Conservation (phyloP, 2,113 vertebrate species). For the Oceanodroma tethys region DNA sequence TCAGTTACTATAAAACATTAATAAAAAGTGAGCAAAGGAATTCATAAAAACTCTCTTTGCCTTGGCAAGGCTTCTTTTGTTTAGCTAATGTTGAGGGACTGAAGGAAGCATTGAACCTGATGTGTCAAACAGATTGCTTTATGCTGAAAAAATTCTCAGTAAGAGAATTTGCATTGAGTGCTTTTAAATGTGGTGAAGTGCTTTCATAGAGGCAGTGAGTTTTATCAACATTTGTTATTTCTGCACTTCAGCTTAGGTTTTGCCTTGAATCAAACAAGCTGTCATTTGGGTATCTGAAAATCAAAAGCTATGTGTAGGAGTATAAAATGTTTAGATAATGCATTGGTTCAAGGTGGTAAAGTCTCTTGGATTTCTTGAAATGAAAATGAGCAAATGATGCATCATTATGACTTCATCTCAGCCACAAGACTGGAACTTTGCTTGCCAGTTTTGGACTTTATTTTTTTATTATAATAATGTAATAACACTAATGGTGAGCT, state of each 20-base stretch:
- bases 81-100: background rate
- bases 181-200: background rate
- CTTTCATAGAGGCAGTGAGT: background rate
- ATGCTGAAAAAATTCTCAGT: background rate
- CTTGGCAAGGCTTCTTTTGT: background rate
- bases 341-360: background rate
- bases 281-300: background rate
- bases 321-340: background rate
- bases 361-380: background rate
- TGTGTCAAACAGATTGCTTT: slow-evolving; percentile 26
- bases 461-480: background rate
- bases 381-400: background rate
- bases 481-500: background rate
- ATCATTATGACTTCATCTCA: background rate
- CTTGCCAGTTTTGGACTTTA: background rate
- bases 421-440: background rate
- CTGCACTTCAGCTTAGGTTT: background rate
- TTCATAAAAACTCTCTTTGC: background rate
- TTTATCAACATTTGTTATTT: slow-evolving; percentile 34
- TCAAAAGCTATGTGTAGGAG: background rate
- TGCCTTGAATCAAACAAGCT: slow-evolving; percentile 22
- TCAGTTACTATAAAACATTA: background rate
- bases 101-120: background rate
- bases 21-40: background rate
- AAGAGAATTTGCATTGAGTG: slow-evolving; percentile 30